Percentiles rank a stretch among this genome's conserved stretches.
Conservation (phyloP, 1,140 invertebrate species). For the Nasonia giraulti region DNA sequence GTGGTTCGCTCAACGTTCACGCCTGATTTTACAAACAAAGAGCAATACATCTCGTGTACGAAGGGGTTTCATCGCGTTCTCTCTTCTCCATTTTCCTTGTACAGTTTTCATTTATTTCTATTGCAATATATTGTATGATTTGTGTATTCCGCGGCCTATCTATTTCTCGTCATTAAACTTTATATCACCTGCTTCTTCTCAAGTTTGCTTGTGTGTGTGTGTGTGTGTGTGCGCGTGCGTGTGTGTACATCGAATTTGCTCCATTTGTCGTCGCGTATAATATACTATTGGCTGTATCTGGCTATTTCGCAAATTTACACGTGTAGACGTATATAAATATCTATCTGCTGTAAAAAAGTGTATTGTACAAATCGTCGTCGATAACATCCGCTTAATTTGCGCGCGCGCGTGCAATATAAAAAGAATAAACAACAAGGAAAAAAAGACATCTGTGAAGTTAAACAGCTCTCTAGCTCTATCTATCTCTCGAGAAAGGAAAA, state of each 20-base stretch:
- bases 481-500: background rate
- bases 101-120: conserved; percentile 1
- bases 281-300: conserved; percentile 42
- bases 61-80: conserved; percentile 44
- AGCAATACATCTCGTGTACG: conserved; percentile 21
- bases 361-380: conserved; percentile 40
- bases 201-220: background rate
- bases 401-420: conserved; percentile 7
- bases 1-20: background rate
- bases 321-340: conserved; percentile 15
- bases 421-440: conserved; percentile 43
- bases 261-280: background rate
- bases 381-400: conserved; percentile 30
- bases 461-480: background rate
- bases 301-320: conserved; percentile 23
- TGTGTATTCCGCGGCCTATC: conserved; percentile 6
- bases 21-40: conserved; percentile 42
- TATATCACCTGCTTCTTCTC: background rate
- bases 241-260: conserved; percentile 14
- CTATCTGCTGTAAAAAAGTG: conserved; percentile 43
- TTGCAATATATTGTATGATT: conserved; percentile 31
- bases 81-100: conserved; percentile 8
- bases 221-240: background rate
- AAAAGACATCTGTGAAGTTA: conserved; percentile 39
- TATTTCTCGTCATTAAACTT: conserved; percentile 14